Evolutionary conservation across 2,888 invertebrate genomes (phyloP).

Genomic region (Dione vanillae): DNA sequence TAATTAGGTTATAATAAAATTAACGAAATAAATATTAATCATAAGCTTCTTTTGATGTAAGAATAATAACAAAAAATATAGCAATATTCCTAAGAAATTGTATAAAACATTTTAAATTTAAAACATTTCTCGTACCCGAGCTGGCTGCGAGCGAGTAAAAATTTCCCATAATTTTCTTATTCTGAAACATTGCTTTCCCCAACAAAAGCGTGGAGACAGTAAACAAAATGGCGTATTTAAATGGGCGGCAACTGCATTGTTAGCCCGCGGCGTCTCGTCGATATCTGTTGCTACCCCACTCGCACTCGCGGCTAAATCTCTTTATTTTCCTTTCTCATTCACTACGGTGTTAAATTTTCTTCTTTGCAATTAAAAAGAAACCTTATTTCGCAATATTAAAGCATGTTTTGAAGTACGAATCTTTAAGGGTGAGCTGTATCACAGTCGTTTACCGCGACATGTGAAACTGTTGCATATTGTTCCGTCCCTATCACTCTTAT

Average conservation of each 20-base stretch:
- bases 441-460: constrained; percentile 58
- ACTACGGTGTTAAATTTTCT: constrained; percentile 57
- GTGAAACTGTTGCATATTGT: constrained; percentile 75
- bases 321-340: constrained; percentile 71
- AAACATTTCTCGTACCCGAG: neutral
- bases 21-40: too few relatives aligned
- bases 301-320: constrained; percentile 63
- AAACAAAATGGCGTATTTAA: constrained; percentile 85
- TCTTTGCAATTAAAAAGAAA: constrained; percentile 46
- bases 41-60: too few relatives aligned
- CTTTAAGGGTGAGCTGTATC: constrained; percentile 51
- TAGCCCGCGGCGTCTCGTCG: constrained; percentile 63
- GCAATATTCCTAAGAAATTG: neutral
- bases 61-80: neutral
- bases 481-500: constrained; percentile 64
- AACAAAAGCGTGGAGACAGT: constrained; percentile 79
- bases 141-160: constrained; percentile 56
- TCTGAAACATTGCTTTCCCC: constrained; percentile 78
- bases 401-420: constrained; percentile 46
- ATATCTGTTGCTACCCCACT: constrained; percentile 61
- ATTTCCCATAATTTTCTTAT: constrained; percentile 80
- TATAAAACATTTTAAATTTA: constrained; percentile 20
- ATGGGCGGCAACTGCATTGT: constrained; percentile 82
- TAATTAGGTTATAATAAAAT: too few relatives aligned
- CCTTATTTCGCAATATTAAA: constrained; percentile 47